Evolutionary conservation across 2,888 invertebrate species (phyloP), one percentile per base, ranked within the genome.

Genomic region (Physocephala rufipes): DNA sequence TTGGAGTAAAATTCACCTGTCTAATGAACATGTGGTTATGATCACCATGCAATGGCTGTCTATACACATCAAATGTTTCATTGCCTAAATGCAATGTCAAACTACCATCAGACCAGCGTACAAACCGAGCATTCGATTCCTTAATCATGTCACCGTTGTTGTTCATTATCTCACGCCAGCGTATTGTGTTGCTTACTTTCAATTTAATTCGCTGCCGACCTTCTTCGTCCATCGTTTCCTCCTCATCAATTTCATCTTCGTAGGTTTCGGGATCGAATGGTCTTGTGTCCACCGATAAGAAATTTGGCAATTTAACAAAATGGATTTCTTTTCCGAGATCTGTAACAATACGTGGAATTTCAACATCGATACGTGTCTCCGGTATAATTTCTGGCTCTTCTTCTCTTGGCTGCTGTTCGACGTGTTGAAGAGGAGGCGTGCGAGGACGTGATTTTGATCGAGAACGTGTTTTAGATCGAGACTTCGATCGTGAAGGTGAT

Each of bases 241-340:
- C 98, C 79, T 99, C 99, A 82, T 99, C 99, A 76, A 98, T 95
- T 88, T 99, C 99, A 87, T 99, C 98, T 84, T 99, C 99, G 84
- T 99, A 99, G 0, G 95, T 95, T 74, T 91, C 93, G 0, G 93
- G 91, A 83, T 99, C 98, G 82, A 97, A 99, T 0, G 99, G 99
- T 75, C 98, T 88, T 0, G 97, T 97, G 85, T 99, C 99, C 53
- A 99, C 97, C 0, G 97, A 98, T 81, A 99, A 90, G 87, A 99
- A 99, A 87, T 99, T 99, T 2, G 99, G 99, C 72, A 99, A 87
- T 84, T 99, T 98, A 0, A 99, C 96, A 80, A 98, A 98, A 85
- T 98, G 95, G 79, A 97, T 90, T 81, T 96, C 96, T 76, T 91
- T 92, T 67, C 97, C 97, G 1, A 98, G 88, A 86, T 97, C 95